Base-by-base conservation (phyloP, 2,113 vertebrate species). In the Ptychochromis oligacanthus region DNA sequence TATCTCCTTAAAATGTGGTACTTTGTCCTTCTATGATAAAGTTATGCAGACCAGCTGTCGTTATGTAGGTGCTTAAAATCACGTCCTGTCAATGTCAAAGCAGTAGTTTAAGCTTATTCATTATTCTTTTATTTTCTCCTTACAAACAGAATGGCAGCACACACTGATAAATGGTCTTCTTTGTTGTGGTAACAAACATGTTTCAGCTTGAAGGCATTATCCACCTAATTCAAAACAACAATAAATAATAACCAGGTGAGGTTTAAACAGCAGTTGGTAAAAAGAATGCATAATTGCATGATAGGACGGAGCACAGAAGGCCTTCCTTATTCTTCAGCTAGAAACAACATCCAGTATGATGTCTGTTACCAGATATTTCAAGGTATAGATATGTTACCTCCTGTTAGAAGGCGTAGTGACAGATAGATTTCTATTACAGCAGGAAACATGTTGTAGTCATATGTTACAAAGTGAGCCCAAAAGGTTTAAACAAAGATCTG, bases 101-200 rank as follows among this genome's bases (percentile, higher is more conserved):
- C 14, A 6, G 28, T 56, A 46, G 3, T 55, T 43, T n/a, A 22
- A 65, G 24, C 22, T 15, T 74, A 52, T 72, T 72, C 40, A 6
- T 59, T 18, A 26, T 57, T 49, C 2, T 61, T 56, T 28, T 70
- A 49, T 18, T 49, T 70, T 49, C 15, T 70, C 11, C 43, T 72
- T 31, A n/a, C 43, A 52, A 70, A 72, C 65, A 31, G 43, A 72
- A 72, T 52, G 43, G 17, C 24, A 52, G 43, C 49, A 72, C 26
- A 31, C 24, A 52, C 43, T 72, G 43, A 72, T 72, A 72, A 72
- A 52, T 52, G 43, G 17, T 52, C 49, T 46, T 72, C 65, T 52
- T 72, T 52, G 65, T 52, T 72, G 65, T 72, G 65, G 43, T 72
- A 72, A 26, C 22, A 67, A 49, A 52, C 65, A 72, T 20, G 43